A percentile compares a stretch with the other conserved stretches of the same genome.
phyloP scores from a whole-genome alignment of 2,888 invertebrate species.

The Tiphia femorata region DNA sequence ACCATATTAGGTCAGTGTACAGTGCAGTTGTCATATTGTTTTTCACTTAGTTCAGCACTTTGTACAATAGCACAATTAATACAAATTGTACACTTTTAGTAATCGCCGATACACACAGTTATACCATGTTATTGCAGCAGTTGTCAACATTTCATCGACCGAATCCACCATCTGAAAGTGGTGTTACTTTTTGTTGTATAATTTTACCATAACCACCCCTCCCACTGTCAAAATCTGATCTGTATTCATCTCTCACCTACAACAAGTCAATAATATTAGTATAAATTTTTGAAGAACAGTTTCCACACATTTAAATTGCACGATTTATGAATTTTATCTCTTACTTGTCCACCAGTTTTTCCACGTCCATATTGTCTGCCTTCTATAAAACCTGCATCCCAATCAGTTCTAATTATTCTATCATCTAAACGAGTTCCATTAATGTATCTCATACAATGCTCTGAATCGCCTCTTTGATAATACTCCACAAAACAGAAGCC shows the following conservation, averaged over 20 bases:
- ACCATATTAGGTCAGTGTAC: too few relatives aligned
- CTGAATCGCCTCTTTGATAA: slow-evolving; percentile 81
- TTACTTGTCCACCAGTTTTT: slow-evolving; percentile 97
- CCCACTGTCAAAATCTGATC: slow-evolving; percentile 96
- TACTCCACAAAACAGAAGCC: slow-evolving; percentile 99
- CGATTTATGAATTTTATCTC: neutral
- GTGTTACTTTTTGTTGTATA: slow-evolving; percentile 84
- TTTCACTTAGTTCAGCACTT: too few relatives aligned
- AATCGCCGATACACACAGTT: neutral
- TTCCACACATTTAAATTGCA: neutral
- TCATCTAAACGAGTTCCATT: slow-evolving; percentile 98
- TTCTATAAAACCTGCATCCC: slow-evolving; percentile 99
- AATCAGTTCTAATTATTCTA: slow-evolving; percentile 96
- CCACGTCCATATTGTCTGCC: slow-evolving; percentile 98
- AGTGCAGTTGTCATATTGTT: too few relatives aligned
- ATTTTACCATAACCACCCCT: slow-evolving; percentile 98
- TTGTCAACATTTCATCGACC: slow-evolving; percentile 55
- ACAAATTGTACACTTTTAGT: too few relatives aligned
- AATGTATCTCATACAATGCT: slow-evolving; percentile 89
- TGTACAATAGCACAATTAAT: too few relatives aligned
- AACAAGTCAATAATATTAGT: slow-evolving; percentile 14
- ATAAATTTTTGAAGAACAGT: neutral
- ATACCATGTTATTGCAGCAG: neutral
- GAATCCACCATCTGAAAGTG: slow-evolving; percentile 63
- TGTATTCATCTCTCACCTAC: slow-evolving; percentile 96